Conservation (phyloP, 2,888 invertebrate genomes). For the Euclidia mi region DNA sequence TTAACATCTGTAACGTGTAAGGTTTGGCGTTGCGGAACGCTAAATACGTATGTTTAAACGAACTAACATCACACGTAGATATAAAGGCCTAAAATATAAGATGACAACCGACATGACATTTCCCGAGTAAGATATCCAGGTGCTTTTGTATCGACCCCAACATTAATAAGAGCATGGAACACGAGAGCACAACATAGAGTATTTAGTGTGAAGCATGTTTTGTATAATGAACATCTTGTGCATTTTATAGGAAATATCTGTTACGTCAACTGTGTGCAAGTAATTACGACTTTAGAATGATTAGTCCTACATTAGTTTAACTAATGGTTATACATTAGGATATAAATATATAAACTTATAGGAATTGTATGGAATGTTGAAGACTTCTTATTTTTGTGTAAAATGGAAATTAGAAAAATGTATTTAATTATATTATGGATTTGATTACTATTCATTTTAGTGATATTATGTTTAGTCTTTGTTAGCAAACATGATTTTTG, state of each 20-base stretch:
- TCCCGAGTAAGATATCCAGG: conserved; percentile 39
- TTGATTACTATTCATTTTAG: conserved; percentile 79
- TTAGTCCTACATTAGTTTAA: conserved; percentile 77
- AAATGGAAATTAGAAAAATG: conserved; percentile 71
- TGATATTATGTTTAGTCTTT: conserved; percentile 82
- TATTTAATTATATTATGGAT: conserved; percentile 74
- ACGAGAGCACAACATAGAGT: conserved; percentile 49
- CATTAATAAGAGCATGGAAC: conserved; percentile 38
- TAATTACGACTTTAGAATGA: conserved; percentile 68
- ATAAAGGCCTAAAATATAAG: conserved; percentile 61
- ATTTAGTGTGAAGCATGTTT: conserved; percentile 48
- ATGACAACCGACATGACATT: conserved; percentile 50
- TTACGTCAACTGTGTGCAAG: conserved; percentile 61
- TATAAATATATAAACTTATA: conserved; percentile 64
- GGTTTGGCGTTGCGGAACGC: conserved; percentile 34
- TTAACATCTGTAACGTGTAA: conserved; percentile 52
- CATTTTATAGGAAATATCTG: conserved; percentile 70
- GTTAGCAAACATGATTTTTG: conserved; percentile 74
- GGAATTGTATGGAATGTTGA: conserved; percentile 77
- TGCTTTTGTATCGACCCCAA: conserved; percentile 52
- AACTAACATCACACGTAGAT: conserved; percentile 40
- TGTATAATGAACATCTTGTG: conserved; percentile 55
- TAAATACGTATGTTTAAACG: conserved; percentile 29
- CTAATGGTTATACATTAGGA: conserved; percentile 76
- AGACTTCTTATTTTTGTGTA: conserved; percentile 78